Conservation (phyloP, 2,113 vertebrate species). For the Plotosus lineatus region DNA sequence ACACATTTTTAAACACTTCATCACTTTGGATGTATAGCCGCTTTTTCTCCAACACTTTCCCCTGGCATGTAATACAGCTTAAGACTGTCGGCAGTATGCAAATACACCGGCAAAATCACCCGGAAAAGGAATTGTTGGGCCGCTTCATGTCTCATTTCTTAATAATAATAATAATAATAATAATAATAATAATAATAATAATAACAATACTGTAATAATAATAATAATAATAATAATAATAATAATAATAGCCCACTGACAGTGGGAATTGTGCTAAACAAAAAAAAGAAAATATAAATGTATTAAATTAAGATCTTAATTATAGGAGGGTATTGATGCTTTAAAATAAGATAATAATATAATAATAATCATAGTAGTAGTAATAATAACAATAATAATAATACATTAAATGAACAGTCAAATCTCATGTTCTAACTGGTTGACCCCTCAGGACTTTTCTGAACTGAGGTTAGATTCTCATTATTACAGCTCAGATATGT, state of each 20-base stretch:
- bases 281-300: not conserved
- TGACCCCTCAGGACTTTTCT: not conserved
- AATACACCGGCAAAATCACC: constrained; percentile 56
- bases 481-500: not conserved
- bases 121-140: constrained; percentile 55
- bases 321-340: not conserved
- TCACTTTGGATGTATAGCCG: constrained; percentile 58
- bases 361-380: too few relatives aligned
- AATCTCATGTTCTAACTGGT: not conserved
- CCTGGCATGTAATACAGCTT: constrained; percentile 54
- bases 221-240: constrained; percentile 8
- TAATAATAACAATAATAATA: too few relatives aligned
- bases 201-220: constrained; percentile 1
- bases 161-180: constrained; percentile 38
- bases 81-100: constrained; percentile 50
- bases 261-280: not conserved
- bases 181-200: not conserved
- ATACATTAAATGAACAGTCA: too few relatives aligned
- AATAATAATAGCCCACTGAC: not conserved
- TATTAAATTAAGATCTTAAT: not conserved
- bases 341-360: too few relatives aligned
- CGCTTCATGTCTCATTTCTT: constrained; percentile 59
- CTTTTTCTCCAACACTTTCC: constrained; percentile 51
- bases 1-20: constrained; percentile 56
- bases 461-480: not conserved